Percentiles rank a stretch among this genome's conserved stretches.
phyloP scores from a whole-genome alignment of 2,797 vertebrate species.

The Rallus crepitans region DNA sequence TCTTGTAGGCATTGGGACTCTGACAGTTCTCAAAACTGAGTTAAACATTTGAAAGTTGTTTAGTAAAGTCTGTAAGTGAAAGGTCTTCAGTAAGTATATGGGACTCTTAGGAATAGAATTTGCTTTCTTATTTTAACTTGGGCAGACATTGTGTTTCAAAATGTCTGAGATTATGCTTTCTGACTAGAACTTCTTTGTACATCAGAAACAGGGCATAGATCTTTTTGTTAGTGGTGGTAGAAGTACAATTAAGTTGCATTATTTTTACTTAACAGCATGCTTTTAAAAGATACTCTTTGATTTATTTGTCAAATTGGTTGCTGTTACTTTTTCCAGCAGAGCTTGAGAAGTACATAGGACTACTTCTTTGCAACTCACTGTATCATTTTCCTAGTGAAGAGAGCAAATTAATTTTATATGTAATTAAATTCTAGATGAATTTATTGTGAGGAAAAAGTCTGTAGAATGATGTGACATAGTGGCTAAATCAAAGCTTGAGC shows the following conservation, averaged over 20 bases:
- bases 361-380: background rate
- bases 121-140: background rate
- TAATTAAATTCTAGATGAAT: background rate
- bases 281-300: background rate
- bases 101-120: background rate
- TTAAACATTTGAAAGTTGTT: background rate
- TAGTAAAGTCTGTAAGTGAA: background rate
- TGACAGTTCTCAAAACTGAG: background rate
- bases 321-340: background rate
- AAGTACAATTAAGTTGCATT: background rate
- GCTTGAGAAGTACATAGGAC: background rate
- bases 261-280: background rate
- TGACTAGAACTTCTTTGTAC: background rate
- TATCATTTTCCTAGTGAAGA: background rate
- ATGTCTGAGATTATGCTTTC: background rate
- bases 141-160: background rate
- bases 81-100: background rate
- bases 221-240: background rate
- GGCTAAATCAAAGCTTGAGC: background rate
- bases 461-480: background rate
- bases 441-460: background rate
- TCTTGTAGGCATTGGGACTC: background rate
- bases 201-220: background rate
- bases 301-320: background rate
- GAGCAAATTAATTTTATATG: background rate